Base-by-base conservation (phyloP, 1,140 invertebrate genomes). In the Agrilus planipennis region DNA sequence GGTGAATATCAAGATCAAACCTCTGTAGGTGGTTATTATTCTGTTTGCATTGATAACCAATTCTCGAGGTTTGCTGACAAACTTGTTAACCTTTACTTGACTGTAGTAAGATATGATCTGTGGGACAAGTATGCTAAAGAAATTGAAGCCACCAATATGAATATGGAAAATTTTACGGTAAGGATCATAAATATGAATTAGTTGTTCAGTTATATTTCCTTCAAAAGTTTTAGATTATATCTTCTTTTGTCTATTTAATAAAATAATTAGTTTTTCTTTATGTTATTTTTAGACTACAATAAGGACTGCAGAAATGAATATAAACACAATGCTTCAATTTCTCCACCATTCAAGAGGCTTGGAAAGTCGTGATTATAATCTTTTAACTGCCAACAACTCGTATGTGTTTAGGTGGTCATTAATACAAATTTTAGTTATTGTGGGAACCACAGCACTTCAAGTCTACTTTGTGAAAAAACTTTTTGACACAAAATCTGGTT, bases 21-120 rank as follows among this genome's bases (percentile, higher is more conserved):
- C 0, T 75, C 78, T 3, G 65, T 70, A 1, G 87, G 86, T 31
- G 88, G 87, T 5, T 90, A 89, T 57, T 95, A 93, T 56, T 80
- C 80, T n/a, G 79, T 95, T 15, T 96, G 92, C 63, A 80, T 96
- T 39, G 89, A 95, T 61, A 96, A 96, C 67, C 87, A 91, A 51
- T 90, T 92, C 54, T 92, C 89, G 5, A 70, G 85, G 57, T 94
- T 92, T 68, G 84, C 89, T 19, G 80, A 79, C 9, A 95, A 95
- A 67, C 62, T 95, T 42, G 84, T 96, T 11, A 93, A 93, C 63
- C 67, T 96, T 16, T 95, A 95, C 54, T 73, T 95, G 2, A 91
- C 89, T 1, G 89, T 93, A 0, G 90, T 93, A 22, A 79, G 85
- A 71, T 89, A 92, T 53, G 88, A 93, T 58, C 78, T 91, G 57